Base-by-base conservation (phyloP, 2,113 vertebrate species). In the Abramis brama region DNA sequence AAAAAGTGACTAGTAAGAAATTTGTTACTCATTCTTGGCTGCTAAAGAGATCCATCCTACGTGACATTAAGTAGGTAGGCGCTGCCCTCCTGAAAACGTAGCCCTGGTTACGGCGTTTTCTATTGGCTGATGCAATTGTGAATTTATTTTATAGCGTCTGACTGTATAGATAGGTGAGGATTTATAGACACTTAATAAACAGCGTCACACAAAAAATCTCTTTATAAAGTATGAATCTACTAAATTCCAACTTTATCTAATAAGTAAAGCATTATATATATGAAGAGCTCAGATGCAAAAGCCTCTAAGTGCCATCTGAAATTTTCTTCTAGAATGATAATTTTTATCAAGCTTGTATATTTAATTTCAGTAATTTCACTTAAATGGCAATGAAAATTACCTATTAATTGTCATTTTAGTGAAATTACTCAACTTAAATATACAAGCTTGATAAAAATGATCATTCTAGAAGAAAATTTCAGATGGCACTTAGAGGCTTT, bases 1-100 rank as follows among this genome's bases (percentile, higher is more conserved):
- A 52, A 82, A 82, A 82, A 17, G 7, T 36, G 47, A 64, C 27
- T 52, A 19, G 39, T 71, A 78, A 62, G 45, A 73, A 87, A 64
- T 45, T 27, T 1, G 47, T 75, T 47, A 68, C 70, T 50, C 12
- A 79, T 78, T 50, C 43, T 74, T 87, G 57, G 57, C 47, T 77
- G n/a, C 74, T 64, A 39, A 59, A 33, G 33, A 78, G 60, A 89
- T 86, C 12, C 71, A 57, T 87, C 80, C n/a, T n/a, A 6, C 55
- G 64, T 87, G 86, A 82, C 64, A 59, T 70, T 82, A 74, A 50
- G 7, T 80, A 84, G 70, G 57, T 60, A 79, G 43, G 79, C 21
- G 43, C 23, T 5, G 13, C 7, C 27, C 17, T 68, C 13, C 73
- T 83, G 55, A 59, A 82, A 79, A 17, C 39, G 74, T 59, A 79